A percentile compares a stretch with the other conserved stretches of the same genome.
phyloP scores from a whole-genome alignment of 2,888 invertebrate genomes.

The Drosophila subsilvestris region DNA sequence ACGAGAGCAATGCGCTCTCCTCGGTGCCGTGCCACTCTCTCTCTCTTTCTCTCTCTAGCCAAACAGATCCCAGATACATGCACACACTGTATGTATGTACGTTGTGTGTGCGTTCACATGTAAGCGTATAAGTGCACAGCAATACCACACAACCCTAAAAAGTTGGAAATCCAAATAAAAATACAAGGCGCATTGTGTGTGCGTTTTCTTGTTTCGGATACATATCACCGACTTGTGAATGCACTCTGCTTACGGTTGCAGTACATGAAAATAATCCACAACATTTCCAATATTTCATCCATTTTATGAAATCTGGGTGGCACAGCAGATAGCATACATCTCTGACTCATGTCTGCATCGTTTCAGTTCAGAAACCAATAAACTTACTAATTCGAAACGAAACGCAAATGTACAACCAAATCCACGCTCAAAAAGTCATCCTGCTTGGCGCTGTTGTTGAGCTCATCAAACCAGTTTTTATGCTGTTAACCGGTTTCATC shows the following conservation, averaged over 20 bases:
- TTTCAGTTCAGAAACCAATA: neutral
- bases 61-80: constrained; percentile 56
- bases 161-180: constrained; percentile 79
- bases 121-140: constrained; percentile 52
- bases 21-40: constrained; percentile 47
- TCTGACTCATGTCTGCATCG: neutral
- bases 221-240: constrained; percentile 37
- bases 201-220: constrained; percentile 37
- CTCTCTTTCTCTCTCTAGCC: constrained; percentile 25
- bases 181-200: constrained; percentile 69
- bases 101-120: constrained; percentile 23
- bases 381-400: neutral
- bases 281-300: neutral
- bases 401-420: constrained; percentile 17
- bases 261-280: neutral
- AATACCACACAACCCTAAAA: constrained; percentile 75
- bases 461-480: constrained; percentile 54
- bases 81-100: constrained; percentile 35
- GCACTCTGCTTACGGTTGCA: constrained; percentile 15
- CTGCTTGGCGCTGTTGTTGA: constrained; percentile 40
- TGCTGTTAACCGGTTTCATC: constrained; percentile 51
- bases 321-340: neutral
- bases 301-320: neutral
- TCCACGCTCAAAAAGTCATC: constrained; percentile 45
- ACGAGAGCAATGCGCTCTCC: constrained; percentile 59